A percentile compares a stretch with the other conserved stretches of the same genome.
Conservation (phyloP, 2,113 vertebrate species). For the Peromyscus maniculatus region DNA sequence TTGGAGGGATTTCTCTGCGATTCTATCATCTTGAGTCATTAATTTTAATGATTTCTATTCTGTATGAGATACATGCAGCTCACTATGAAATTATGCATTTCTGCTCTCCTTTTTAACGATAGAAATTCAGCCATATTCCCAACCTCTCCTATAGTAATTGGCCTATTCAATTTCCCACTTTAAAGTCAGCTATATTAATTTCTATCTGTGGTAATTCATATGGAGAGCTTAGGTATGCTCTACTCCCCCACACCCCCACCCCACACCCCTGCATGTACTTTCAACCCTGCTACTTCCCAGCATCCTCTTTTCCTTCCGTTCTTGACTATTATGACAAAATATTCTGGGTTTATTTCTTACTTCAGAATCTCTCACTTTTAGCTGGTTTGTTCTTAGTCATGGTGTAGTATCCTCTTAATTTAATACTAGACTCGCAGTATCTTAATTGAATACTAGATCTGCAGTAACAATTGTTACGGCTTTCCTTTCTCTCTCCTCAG, state of each 20-base stretch:
- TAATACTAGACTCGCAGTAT: background rate
- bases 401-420: conserved; percentile 37
- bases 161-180: background rate
- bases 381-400: conserved; percentile 12
- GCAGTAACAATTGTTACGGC: background rate
- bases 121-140: conserved; percentile 22
- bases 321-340: background rate
- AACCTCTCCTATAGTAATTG: background rate
- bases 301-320: background rate
- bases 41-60: conserved; percentile 60
- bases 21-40: conserved; percentile 55
- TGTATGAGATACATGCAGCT: conserved; percentile 8
- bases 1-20: background rate
- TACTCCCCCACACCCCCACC: background rate
- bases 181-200: conserved; percentile 32
- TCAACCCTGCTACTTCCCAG: background rate
- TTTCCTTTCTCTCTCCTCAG: background rate
- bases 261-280: background rate
- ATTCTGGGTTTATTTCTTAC: background rate
- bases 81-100: conserved; percentile 20
- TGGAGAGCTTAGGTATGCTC: background rate
- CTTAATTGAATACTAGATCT: conserved; percentile 16
- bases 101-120: background rate
- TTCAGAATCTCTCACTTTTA: conserved; percentile 41
- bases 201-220: conserved; percentile 2